Conservation (phyloP, 2,113 vertebrate genomes). For the Harpagus bidentatus region DNA sequence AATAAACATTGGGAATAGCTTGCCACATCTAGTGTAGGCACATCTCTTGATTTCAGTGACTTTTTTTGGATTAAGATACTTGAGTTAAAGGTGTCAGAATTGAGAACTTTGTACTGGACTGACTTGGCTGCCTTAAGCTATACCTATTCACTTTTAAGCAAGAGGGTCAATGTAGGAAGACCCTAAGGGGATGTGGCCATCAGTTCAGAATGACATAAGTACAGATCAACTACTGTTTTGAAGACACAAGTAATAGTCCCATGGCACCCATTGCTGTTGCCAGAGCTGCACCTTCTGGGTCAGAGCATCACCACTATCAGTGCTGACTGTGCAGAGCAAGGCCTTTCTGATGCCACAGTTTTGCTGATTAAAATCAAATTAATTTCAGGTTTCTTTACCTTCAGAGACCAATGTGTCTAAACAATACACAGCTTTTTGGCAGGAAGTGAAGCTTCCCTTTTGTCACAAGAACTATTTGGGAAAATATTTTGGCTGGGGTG, state of each 20-base stretch:
- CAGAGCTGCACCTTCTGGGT: neutral
- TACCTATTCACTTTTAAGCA: neutral
- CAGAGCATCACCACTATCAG: neutral
- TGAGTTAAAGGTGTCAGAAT: neutral
- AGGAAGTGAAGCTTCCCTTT: neutral
- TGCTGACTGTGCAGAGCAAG: neutral
- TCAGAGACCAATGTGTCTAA: neutral
- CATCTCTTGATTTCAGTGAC: neutral
- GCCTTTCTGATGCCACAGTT: neutral
- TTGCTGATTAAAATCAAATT: neutral
- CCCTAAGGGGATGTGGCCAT: no score
- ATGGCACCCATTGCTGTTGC: neutral
- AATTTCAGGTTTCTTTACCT: neutral
- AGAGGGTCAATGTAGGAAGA: neutral
- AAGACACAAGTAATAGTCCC: neutral
- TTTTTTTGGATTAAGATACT: neutral
- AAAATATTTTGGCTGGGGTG: neutral
- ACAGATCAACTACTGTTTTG: neutral
- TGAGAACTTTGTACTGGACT: neutral
- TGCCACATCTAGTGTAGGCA: neutral
- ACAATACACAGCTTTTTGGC: neutral
- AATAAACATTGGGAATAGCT: neutral
- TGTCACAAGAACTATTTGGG: neutral
- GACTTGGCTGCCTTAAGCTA: neutral
- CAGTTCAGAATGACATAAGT: neutral